Percentiles rank a stretch among this genome's conserved stretches.
Evolutionary conservation across 2,797 vertebrate genomes (phyloP).

Genomic region (Carcharodon carcharias): DNA sequence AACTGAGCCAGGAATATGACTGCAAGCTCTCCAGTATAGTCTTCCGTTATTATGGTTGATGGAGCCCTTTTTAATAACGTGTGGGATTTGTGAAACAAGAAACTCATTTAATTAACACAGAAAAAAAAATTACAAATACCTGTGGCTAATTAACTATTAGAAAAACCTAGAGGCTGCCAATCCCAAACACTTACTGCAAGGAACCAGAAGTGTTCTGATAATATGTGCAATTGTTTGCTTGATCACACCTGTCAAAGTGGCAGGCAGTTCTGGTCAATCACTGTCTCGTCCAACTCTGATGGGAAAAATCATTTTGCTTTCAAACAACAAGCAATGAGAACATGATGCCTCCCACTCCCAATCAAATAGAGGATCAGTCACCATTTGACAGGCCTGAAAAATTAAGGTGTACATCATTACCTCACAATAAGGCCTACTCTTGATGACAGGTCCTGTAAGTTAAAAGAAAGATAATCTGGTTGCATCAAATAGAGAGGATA

Average conservation of each 20-base stretch:
- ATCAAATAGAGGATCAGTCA: not conserved
- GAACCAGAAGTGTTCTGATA: not conserved
- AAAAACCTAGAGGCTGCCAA: not conserved
- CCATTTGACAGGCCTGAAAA: not conserved
- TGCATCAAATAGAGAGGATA: not conserved
- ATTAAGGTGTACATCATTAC: not conserved
- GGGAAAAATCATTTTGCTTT: slow-evolving; percentile 15
- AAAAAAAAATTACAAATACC: not conserved
- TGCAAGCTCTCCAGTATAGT: not conserved
- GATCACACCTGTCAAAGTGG: slow-evolving; percentile 30
- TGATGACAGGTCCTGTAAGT: not conserved
- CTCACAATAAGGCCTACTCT: not conserved
- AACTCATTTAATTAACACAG: slow-evolving; percentile 13
- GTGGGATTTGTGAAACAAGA: not conserved
- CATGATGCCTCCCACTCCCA: slow-evolving; percentile 1
- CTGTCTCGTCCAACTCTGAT: slow-evolving; percentile 15
- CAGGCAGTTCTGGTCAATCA: slow-evolving; percentile 32
- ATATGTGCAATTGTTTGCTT: slow-evolving; percentile 1
- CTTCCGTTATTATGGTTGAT: not conserved
- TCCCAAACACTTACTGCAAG: slow-evolving; percentile 5
- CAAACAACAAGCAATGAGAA: not conserved
- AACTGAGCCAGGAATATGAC: not conserved
- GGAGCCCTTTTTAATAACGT: not conserved
- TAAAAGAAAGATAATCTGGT: not conserved
- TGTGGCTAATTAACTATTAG: slow-evolving; percentile 7